A percentile compares a stretch with the other conserved stretches of the same genome.
These are phyloP conservation scores for Andrena trimmerana DNA, from an alignment of 2,888 invertebrate genomes.

Conservation along the genomic window DNA sequence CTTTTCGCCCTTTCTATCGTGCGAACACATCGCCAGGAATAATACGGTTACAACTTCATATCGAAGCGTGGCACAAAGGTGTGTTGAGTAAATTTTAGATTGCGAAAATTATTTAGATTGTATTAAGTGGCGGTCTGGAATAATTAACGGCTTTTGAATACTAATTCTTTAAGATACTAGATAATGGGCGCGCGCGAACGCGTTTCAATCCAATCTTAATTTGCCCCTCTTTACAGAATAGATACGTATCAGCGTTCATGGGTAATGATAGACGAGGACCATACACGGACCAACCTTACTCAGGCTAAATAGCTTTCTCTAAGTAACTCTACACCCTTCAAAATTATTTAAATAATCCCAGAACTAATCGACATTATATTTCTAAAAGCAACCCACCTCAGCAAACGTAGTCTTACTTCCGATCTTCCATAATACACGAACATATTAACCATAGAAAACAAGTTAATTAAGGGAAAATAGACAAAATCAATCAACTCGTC, in stretches of 20 bases:
- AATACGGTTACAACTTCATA: conserved; percentile 7
- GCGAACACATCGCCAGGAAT: not conserved
- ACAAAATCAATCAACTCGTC: too few species aligned
- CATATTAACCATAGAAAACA: too few species aligned
- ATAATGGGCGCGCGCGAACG: conserved; percentile 16
- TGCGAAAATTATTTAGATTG: conserved; percentile 19
- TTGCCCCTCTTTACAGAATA: conserved; percentile 29
- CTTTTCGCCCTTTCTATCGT: not conserved
- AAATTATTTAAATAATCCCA: too few species aligned
- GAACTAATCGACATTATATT: too few species aligned
- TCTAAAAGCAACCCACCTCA: too few species aligned
- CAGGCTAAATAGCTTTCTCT: conserved; percentile 7
- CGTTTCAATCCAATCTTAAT: conserved; percentile 42
- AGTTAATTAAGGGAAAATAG: too few species aligned
- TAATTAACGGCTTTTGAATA: conserved; percentile 43
- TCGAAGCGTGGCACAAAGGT: not conserved
- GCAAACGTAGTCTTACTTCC: too few species aligned
- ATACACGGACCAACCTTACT: conserved; percentile 32
- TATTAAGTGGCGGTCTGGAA: not conserved
- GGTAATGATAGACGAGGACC: conserved; percentile 32
- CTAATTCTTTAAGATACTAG: conserved; percentile 48
- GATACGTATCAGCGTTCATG: conserved; percentile 43
- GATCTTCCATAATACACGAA: too few species aligned
- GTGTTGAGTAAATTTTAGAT: conserved; percentile 35
- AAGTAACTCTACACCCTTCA: not conserved